These are phyloP conservation scores for Pangasianodon hypophthalmus DNA, from an alignment of 2,113 vertebrate genomes.

Conservation along the genomic window DNA sequence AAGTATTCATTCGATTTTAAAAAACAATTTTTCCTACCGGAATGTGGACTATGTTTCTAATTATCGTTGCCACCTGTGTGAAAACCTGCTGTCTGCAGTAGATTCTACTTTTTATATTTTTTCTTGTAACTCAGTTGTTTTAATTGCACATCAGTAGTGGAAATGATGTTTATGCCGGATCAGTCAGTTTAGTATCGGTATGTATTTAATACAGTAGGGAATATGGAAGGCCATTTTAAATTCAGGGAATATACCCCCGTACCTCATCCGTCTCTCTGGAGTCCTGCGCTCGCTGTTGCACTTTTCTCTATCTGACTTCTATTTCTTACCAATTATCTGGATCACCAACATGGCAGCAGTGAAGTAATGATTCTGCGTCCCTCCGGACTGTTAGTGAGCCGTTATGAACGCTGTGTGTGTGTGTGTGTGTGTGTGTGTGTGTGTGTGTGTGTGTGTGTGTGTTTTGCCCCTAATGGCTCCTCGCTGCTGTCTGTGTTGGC, in stretches of 20 bases:
- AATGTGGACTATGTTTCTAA: background rate
- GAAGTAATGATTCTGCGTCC: slow-evolving; percentile 57
- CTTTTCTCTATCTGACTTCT: slow-evolving; percentile 40
- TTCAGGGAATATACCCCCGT: background rate
- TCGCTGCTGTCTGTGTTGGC: slow-evolving; percentile 48
- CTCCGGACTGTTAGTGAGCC: slow-evolving; percentile 52
- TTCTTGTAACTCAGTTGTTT: background rate
- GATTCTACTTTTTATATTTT: background rate
- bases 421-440: slow-evolving; percentile 6
- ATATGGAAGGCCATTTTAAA: slow-evolving; percentile 10
- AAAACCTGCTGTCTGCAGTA: background rate
- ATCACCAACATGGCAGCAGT: slow-evolving; percentile 64
- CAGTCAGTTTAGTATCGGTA: background rate
- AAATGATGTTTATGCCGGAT: too few species aligned
- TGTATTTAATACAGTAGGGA: background rate
- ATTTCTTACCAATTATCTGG: slow-evolving; percentile 70
- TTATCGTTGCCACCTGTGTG: background rate
- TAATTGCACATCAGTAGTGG: background rate
- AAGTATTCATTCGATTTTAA: background rate
- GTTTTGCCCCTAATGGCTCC: slow-evolving; percentile 55
- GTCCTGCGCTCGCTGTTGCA: background rate
- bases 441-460: background rate
- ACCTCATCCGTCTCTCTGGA: background rate
- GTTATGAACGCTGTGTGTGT: slow-evolving; percentile 27
- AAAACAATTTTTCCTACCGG: background rate